These are phyloP conservation scores for Neoascia interrupta DNA, from an alignment of 2,888 invertebrate genomes.

Conservation along the genomic window DNA sequence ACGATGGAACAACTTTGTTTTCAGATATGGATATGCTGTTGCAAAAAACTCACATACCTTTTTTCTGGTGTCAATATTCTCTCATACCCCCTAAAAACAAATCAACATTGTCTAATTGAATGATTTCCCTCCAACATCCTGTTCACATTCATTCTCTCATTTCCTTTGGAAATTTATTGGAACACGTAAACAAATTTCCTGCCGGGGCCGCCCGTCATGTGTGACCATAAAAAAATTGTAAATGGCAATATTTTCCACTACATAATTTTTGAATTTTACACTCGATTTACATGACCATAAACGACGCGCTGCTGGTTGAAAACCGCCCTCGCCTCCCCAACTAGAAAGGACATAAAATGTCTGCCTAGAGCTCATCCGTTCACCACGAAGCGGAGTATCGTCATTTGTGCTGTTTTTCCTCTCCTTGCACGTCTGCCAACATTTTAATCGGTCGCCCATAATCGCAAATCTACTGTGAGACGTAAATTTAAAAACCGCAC, in stretches of 20 bases:
- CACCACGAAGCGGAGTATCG: too few relatives aligned
- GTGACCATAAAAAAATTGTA: constrained; percentile 26
- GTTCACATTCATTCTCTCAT: constrained; percentile 42
- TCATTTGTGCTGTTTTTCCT: constrained; percentile 9
- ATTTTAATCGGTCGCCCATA: constrained; percentile 49
- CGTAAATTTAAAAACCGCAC: constrained; percentile 40
- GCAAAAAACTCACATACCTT: too few relatives aligned
- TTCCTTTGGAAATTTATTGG: constrained; percentile 24
- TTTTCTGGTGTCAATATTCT: too few relatives aligned
- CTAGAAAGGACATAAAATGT: constrained; percentile 50
- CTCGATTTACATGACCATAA: constrained; percentile 68
- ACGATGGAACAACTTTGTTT: too few relatives aligned
- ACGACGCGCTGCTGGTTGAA: constrained; percentile 29
- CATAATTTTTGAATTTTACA: constrained; percentile 68
- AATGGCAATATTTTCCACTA: constrained; percentile 70
- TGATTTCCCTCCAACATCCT: constrained; percentile 51
- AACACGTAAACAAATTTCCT: constrained; percentile 20
- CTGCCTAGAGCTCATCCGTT: constrained; percentile 8
- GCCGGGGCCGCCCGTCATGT: background rate
- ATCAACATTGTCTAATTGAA: constrained; percentile 50
- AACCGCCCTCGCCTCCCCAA: background rate
- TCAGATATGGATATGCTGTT: too few relatives aligned
- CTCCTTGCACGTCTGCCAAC: too few relatives aligned
- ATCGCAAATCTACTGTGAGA: constrained; percentile 51
- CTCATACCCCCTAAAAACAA: constrained; percentile 1